Evolutionary conservation across 1,140 invertebrate species (phyloP), one percentile per base, ranked within the genome.

Genomic region (Neomicropteryx cornuta): DNA sequence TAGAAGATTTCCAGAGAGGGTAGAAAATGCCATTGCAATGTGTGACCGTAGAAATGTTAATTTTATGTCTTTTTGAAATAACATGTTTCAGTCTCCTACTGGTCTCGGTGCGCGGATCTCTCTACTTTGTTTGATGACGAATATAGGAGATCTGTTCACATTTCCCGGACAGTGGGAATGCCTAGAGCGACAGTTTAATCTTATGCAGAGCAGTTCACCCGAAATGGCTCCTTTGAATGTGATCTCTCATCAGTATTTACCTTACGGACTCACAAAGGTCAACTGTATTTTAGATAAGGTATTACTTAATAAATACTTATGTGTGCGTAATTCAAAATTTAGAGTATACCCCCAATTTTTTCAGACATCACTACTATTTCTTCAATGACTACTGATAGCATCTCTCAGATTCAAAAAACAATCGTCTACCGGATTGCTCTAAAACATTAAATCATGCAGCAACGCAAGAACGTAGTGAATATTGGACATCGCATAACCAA

Each of bases 131-230:
- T 51, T 49, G 34, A 42, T 56, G 22, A 40, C 76, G 11, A 63
- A 70, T 2, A 60, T 82, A 19, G 79, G 76, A 2, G 81, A 82
- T 43, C 52, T 82, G 27, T 85, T 83, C 56, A 71, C 73, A 2
- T 74, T 76, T 42, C 53, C 68, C 21, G 56, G 59, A 1, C 83
- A 87, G 51, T 86, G 76, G 64, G 70, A 77, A 41, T 83, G 80
- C 76, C 77, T 84, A 63, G 62, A 80, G n/a, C 71, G 77, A 19
- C 72, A 69, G 2, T 73, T 80, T 40, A 48, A 77, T 14, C 60
- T 68, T 16, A 68, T 61, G 36, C 52, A 50, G 10, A 73, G 79
- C 48, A 68, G 73, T 2, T 35, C 58, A 1, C 79, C 83, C 46
- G 81, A 86, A 62, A 72, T 77, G 43, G n/a, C n/a, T n/a, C n/a